A percentile compares a stretch with the other conserved stretches of the same genome.
Conservation (phyloP, 2,888 invertebrate genomes). For the Gryllus longicercus region DNA sequence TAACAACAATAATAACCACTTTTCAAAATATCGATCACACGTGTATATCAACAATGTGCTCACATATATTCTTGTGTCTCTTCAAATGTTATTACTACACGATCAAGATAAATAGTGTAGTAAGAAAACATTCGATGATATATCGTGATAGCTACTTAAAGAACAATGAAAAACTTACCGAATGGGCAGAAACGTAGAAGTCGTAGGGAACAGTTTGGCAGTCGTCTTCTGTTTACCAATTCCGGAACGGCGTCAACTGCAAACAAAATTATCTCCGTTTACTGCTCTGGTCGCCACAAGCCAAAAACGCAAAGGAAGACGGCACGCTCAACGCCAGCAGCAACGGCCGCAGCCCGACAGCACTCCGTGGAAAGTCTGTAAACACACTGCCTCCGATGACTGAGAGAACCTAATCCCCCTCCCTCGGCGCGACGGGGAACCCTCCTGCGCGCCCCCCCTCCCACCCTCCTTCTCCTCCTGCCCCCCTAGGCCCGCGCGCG, state of each 20-base stretch:
- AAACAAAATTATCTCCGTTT: neutral
- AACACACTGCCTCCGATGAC: slow-evolving; percentile 1
- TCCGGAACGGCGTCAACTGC: slow-evolving; percentile 2
- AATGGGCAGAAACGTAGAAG: neutral
- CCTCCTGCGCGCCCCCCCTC: neutral
- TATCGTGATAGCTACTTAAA: too few species aligned
- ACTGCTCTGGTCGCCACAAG: too few species aligned
- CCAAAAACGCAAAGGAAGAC: neutral
- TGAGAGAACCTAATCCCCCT: neutral
- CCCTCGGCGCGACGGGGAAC: neutral
- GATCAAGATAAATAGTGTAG: too few species aligned
- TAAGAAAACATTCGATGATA: too few species aligned
- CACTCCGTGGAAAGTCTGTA: slow-evolving; percentile 7
- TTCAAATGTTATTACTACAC: too few species aligned
- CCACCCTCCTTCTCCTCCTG: neutral
- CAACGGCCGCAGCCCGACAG: neutral
- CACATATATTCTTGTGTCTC: too few species aligned
- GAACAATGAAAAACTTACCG: neutral
- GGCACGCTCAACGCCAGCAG: neutral
- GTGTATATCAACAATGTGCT: too few species aligned
- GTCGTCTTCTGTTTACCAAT: neutral
- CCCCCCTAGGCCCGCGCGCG: neutral
- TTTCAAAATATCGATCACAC: too few species aligned
- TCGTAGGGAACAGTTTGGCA: slow-evolving; percentile 8
- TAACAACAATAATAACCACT: too few species aligned